Conservation (phyloP, 2,888 invertebrate genomes). For the Ptychoptera albimana region DNA sequence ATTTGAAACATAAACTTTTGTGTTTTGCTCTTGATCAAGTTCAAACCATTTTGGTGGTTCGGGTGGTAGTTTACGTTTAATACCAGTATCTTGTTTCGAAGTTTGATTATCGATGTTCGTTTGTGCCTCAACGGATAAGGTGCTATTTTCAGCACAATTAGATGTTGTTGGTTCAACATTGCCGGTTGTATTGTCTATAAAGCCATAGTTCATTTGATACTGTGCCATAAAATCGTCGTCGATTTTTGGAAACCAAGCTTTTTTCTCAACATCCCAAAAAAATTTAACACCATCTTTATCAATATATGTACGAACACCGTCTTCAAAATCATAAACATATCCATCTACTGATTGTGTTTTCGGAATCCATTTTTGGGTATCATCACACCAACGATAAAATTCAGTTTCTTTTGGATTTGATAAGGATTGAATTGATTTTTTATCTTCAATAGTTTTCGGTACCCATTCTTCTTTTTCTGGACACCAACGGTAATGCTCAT, state of each 20-base stretch:
- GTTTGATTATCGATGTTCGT: slow-evolving; percentile 16
- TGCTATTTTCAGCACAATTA: neutral
- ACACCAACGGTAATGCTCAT: slow-evolving; percentile 28
- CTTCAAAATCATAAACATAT: slow-evolving; percentile 5
- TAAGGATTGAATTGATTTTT: too few species aligned
- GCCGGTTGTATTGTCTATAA: slow-evolving; percentile 42
- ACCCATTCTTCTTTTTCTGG: slow-evolving; percentile 34
- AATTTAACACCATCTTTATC: slow-evolving; percentile 78
- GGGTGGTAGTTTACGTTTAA: slow-evolving; percentile 35
- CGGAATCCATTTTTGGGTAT: slow-evolving; percentile 42
- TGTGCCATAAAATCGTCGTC: slow-evolving; percentile 92
- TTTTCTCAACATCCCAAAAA: slow-evolving; percentile 81
- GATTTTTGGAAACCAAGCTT: slow-evolving; percentile 93
- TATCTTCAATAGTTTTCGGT: slow-evolving; percentile 18
- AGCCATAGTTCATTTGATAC: slow-evolving; percentile 92
- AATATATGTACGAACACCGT: slow-evolving; percentile 51
- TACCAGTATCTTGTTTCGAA: slow-evolving; percentile 16
- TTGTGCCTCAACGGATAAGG: slow-evolving; percentile 14
- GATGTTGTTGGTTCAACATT: neutral
- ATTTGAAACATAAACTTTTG: slow-evolving; percentile 91
- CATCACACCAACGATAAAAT: slow-evolving; percentile 40
- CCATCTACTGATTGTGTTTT: slow-evolving; percentile 41
- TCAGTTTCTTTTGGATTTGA: slow-evolving; percentile 29
- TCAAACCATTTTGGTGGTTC: slow-evolving; percentile 75
- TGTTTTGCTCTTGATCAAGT: slow-evolving; percentile 70